These are phyloP conservation scores for Julus scandinavius DNA, from an alignment of 2,888 invertebrate species.

Conservation along the genomic window DNA sequence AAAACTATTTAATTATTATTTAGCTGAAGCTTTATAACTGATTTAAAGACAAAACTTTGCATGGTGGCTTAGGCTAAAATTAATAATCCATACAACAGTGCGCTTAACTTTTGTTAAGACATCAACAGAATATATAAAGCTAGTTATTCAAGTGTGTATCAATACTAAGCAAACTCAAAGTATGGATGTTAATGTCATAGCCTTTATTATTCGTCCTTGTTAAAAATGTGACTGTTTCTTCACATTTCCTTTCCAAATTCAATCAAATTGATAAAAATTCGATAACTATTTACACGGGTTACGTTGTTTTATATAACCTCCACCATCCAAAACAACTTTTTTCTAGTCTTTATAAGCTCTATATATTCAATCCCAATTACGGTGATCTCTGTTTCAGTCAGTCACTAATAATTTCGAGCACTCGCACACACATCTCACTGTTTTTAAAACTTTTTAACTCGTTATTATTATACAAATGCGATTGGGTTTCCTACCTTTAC, in stretches of 20 bases:
- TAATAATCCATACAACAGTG: not conserved
- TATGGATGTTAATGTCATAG: not conserved
- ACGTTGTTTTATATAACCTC: constrained; percentile 11
- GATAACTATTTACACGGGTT: not conserved
- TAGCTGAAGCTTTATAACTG: not conserved
- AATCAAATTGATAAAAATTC: not conserved
- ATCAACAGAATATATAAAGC: not conserved
- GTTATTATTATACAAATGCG: constrained; percentile 46
- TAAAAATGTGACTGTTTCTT: not conserved
- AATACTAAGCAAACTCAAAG: not conserved
- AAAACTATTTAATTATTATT: not conserved
- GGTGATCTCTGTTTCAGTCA: constrained; percentile 43
- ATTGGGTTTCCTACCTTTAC: constrained; percentile 42
- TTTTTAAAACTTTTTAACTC: constrained; percentile 46
- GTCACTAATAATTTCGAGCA: constrained; percentile 45
- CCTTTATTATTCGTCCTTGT: not conserved
- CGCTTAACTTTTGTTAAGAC: not conserved
- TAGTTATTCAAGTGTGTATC: not conserved
- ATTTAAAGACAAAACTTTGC: not conserved
- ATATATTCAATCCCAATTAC: constrained; percentile 31
- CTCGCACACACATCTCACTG: constrained; percentile 40
- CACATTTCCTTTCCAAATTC: constrained; percentile 38
- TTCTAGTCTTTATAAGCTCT: constrained; percentile 43
- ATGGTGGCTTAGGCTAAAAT: constrained; percentile 14
- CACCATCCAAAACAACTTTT: not conserved